A percentile compares a stretch with the other conserved stretches of the same genome.
phyloP scores from a whole-genome alignment of 2,113 vertebrate genomes.

The Turdus rufiventris region DNA sequence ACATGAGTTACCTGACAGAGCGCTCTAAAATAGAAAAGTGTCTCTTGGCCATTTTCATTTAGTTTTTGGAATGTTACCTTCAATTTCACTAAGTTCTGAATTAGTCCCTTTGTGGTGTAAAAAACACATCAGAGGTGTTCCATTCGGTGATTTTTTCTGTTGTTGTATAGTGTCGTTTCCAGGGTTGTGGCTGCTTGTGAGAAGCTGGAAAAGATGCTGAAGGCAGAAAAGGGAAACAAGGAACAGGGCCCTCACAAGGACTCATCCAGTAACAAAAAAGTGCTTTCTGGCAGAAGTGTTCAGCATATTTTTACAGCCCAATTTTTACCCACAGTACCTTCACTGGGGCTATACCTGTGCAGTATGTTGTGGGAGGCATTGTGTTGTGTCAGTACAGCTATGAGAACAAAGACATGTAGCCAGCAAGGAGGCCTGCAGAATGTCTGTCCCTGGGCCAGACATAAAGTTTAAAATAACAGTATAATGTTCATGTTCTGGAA shows the following conservation, averaged over 20 bases:
- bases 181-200: neutral
- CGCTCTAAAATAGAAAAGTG: neutral
- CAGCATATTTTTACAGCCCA: neutral
- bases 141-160: neutral
- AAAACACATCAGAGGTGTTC: neutral
- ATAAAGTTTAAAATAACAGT: neutral
- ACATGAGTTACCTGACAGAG: neutral
- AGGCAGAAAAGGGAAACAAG: neutral
- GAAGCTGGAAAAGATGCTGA: neutral
- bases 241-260: neutral
- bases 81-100: neutral
- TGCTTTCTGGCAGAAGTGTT: neutral
- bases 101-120: neutral
- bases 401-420: neutral
- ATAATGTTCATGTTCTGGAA: neutral
- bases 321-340: neutral
- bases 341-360: neutral
- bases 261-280: neutral
- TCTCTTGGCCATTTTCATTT: neutral
- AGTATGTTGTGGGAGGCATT: fast-evolving
- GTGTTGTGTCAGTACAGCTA: neutral
- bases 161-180: neutral
- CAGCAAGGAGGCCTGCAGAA: neutral
- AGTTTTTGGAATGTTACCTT: neutral
- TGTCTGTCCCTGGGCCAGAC: neutral